These are phyloP conservation scores for Rhorus exstirpatorius DNA, from an alignment of 2,888 invertebrate genomes.

Conservation along the genomic window DNA sequence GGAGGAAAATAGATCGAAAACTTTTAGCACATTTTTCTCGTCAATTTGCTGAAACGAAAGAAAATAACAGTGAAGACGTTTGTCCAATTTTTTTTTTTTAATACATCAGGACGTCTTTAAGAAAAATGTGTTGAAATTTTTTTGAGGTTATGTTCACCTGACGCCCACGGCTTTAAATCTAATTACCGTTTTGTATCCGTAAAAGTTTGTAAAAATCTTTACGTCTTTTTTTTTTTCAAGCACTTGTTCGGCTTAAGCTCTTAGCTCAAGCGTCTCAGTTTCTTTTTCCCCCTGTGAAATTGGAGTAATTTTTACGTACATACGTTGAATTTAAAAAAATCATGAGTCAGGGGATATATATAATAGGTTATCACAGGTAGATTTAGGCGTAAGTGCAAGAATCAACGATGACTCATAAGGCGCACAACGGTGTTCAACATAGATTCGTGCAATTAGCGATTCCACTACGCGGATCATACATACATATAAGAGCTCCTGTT, in stretches of 20 bases:
- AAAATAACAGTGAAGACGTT: no score
- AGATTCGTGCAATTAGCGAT: constrained; percentile 67
- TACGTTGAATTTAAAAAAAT: neutral
- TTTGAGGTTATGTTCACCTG: no score
- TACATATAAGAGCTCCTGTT: constrained; percentile 30
- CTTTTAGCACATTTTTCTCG: no score
- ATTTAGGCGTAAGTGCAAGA: constrained; percentile 49
- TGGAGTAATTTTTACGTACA: neutral
- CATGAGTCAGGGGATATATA: constrained; percentile 18
- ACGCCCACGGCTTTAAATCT: no score
- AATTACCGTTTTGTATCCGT: no score
- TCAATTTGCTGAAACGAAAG: no score
- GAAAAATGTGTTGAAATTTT: no score
- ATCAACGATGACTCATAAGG: constrained; percentile 50
- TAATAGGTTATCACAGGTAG: constrained; percentile 26
- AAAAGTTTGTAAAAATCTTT: no score
- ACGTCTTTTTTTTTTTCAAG: neutral
- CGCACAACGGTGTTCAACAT: constrained; percentile 37
- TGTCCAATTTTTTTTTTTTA: no score
- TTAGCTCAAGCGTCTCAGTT: neutral
- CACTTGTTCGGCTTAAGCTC: no score
- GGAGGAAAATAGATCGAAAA: no score
- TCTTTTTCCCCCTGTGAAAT: neutral
- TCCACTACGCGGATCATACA: constrained; percentile 54
- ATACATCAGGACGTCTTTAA: no score